A percentile compares a stretch with the other conserved stretches of the same genome.
phyloP scores from a whole-genome alignment of 2,888 invertebrate species.

The Oscheius myriophilus region DNA sequence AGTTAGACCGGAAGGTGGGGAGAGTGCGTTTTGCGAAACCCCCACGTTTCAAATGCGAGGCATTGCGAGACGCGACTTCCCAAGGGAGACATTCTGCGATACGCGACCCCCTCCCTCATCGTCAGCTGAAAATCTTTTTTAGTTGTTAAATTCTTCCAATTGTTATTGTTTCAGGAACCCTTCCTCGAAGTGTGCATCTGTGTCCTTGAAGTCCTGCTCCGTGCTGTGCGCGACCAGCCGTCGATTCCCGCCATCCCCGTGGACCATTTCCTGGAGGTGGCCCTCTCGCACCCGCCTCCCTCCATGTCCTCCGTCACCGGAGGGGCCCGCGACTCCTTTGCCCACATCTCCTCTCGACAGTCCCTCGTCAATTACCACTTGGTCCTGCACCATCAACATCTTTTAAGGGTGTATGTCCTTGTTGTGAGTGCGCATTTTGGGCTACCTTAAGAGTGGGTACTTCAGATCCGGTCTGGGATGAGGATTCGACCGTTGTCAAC shows the following conservation, averaged over 20 bases:
- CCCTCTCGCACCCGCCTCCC: slow-evolving; percentile 31
- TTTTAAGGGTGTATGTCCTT: slow-evolving; percentile 27
- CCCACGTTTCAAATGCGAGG: too few relatives aligned
- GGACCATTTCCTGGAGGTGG: slow-evolving; percentile 41
- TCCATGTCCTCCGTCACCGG: neutral
- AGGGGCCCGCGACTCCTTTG: slow-evolving; percentile 40
- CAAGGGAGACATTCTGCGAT: too few relatives aligned
- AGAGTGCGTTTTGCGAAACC: too few relatives aligned
- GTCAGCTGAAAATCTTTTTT: too few relatives aligned
- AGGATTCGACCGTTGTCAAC: slow-evolving; percentile 20
- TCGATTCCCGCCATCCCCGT: slow-evolving; percentile 27
- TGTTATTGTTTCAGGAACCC: slow-evolving; percentile 13
- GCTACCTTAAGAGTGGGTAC: slow-evolving; percentile 35
- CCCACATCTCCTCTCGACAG: slow-evolving; percentile 44
- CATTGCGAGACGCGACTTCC: too few relatives aligned
- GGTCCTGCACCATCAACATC: slow-evolving; percentile 62
- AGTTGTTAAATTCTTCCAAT: too few relatives aligned
- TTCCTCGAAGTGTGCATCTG: slow-evolving; percentile 33
- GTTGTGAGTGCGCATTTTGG: slow-evolving; percentile 39
- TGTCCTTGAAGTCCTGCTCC: slow-evolving; percentile 37
- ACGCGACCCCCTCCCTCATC: too few relatives aligned
- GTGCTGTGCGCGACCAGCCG: slow-evolving; percentile 36
- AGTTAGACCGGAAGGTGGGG: too few relatives aligned
- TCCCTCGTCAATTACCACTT: slow-evolving; percentile 62
- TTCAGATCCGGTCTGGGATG: slow-evolving; percentile 6